A percentile compares a stretch with the other conserved stretches of the same genome.
These are phyloP conservation scores for Acanthococcus lagerstroemiae DNA, from an alignment of 2,888 invertebrate genomes.

Conservation along the genomic window DNA sequence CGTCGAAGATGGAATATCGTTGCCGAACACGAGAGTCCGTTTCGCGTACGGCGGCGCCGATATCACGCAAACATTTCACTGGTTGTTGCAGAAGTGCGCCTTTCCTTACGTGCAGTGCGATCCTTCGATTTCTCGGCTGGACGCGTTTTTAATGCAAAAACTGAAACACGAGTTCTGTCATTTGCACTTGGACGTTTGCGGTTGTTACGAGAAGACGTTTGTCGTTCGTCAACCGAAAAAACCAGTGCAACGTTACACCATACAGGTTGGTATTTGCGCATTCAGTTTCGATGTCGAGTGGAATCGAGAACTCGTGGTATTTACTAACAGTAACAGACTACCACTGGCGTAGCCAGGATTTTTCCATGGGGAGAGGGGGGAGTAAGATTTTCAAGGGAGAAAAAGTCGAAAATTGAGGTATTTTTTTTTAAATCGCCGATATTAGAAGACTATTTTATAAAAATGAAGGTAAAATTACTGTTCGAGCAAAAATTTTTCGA, in stretches of 20 bases:
- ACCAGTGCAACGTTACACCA: conserved; percentile 58
- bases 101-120: conserved; percentile 79
- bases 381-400: no score
- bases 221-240: conserved; percentile 60
- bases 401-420: no score
- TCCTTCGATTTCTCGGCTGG: conserved; percentile 56
- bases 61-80: conserved; percentile 77
- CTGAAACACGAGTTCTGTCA: conserved; percentile 86
- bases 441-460: no score
- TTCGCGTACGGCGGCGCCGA: conserved; percentile 48
- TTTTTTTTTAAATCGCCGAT: no score
- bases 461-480: no score
- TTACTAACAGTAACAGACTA: no score
- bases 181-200: conserved; percentile 80
- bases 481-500: no score
- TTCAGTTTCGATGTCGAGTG: background rate
- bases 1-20: conserved; percentile 92
- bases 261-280: conserved; percentile 49
- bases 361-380: no score
- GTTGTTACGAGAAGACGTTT: conserved; percentile 74
- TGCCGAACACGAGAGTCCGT: conserved; percentile 55
- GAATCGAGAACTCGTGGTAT: no score
- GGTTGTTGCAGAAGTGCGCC: conserved; percentile 78
- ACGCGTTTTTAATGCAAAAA: conserved; percentile 67
- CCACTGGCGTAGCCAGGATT: no score